Conservation (phyloP, 1,140 invertebrate species). For the Nasonia vitripennis region DNA sequence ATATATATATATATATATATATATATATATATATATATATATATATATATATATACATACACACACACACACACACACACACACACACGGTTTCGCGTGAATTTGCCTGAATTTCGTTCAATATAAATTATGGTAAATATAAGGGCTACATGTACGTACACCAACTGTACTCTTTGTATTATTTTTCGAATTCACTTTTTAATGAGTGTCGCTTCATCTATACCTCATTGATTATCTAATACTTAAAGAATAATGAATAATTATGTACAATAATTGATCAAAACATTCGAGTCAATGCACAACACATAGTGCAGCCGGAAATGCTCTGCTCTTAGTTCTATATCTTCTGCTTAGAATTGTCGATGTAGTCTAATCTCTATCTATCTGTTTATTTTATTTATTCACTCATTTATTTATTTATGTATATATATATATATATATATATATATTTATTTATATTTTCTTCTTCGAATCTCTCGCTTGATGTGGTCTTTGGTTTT, state of each 20-base stretch:
- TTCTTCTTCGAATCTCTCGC: slow-evolving; percentile 51
- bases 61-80: too few relatives aligned
- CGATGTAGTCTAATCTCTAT: slow-evolving; percentile 45
- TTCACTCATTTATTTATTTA: slow-evolving; percentile 47
- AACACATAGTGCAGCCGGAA: slow-evolving; percentile 25
- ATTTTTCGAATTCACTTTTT: neutral
- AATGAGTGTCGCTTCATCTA: neutral
- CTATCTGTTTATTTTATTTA: slow-evolving; percentile 44
- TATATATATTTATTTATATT: slow-evolving; percentile 41
- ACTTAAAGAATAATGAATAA: slow-evolving; percentile 26
- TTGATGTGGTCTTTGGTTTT: slow-evolving; percentile 65
- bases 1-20: neutral
- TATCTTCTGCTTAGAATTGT: slow-evolving; percentile 17
- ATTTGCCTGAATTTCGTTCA: neutral
- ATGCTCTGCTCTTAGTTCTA: slow-evolving; percentile 22
- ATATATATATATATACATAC: too few relatives aligned
- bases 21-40: neutral
- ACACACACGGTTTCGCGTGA: neutral
- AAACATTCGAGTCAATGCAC: slow-evolving; percentile 13
- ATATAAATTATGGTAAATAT: neutral
- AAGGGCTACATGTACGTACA: neutral
- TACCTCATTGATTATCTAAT: slow-evolving; percentile 4
- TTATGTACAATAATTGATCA: slow-evolving; percentile 47
- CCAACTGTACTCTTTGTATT: neutral
- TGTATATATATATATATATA: slow-evolving; percentile 16